A percentile compares a stretch with the other conserved stretches of the same genome.
Evolutionary conservation across 1,140 invertebrate genomes (phyloP).

Genomic region (Platyscapa corneri): DNA sequence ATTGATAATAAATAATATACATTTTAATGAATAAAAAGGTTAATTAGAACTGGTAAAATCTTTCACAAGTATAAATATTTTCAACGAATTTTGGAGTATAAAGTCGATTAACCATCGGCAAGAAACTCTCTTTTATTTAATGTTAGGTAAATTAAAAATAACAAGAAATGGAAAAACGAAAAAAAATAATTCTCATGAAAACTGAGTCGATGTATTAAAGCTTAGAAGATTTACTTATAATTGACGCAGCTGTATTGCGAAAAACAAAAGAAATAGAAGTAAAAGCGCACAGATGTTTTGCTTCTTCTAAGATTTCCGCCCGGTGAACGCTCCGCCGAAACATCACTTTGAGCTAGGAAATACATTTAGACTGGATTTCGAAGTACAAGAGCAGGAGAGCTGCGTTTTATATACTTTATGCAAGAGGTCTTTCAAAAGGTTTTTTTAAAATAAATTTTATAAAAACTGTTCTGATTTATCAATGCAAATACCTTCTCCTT

Average conservation of each 20-base stretch:
- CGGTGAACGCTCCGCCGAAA: no score
- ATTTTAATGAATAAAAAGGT: not conserved
- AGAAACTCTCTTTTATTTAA: not conserved
- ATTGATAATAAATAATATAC: not conserved
- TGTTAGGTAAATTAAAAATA: slow-evolving; percentile 2
- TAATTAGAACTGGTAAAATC: not conserved
- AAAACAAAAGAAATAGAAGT: not conserved
- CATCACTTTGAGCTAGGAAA: slow-evolving; percentile 7
- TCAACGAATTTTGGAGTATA: not conserved
- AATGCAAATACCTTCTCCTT: not conserved
- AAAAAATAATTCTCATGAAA: slow-evolving; percentile 35
- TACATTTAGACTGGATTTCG: not conserved
- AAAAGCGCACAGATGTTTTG: slow-evolving; percentile 14
- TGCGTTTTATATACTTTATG: slow-evolving; percentile 24
- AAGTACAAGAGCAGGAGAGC: not conserved
- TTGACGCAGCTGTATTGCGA: not conserved
- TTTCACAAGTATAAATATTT: not conserved
- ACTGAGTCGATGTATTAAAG: slow-evolving; percentile 28
- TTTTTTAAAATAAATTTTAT: not conserved
- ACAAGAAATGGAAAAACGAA: slow-evolving; percentile 19
- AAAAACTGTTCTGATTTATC: not conserved
- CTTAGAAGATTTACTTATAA: slow-evolving; percentile 20
- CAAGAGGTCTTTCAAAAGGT: not conserved
- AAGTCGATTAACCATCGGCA: not conserved
- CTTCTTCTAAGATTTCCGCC: no score